phyloP scores from a whole-genome alignment of 2,113 vertebrate species.

The Nyctibius bracteatus region DNA sequence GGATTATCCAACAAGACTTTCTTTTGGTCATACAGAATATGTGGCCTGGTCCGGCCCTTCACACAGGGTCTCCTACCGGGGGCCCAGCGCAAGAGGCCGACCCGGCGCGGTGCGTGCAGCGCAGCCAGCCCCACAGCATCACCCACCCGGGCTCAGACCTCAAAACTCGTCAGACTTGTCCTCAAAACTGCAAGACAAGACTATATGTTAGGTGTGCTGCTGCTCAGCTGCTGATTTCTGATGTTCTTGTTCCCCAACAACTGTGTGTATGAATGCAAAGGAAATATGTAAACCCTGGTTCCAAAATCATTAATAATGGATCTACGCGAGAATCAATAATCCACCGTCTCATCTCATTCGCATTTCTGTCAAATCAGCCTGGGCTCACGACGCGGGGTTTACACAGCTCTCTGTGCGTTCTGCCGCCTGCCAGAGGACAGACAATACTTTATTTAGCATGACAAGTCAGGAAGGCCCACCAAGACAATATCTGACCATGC shows the following conservation, averaged over 20 bases:
- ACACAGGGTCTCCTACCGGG: neutral
- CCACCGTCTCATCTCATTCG: neutral
- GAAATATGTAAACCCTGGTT: neutral
- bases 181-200: neutral
- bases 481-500: neutral
- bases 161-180: neutral
- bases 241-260: neutral
- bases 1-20: neutral
- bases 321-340: neutral
- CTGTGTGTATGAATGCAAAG: neutral
- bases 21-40: neutral
- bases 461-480: neutral
- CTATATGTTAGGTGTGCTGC: neutral
- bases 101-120: neutral
- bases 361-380: neutral
- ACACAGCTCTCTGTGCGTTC: neutral
- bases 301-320: neutral
- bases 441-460: neutral
- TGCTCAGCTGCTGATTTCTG: neutral
- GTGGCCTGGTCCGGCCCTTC: neutral
- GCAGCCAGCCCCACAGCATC: neutral
- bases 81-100: neutral
- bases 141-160: neutral
- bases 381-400: neutral
- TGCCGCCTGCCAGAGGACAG: neutral